Conservation (phyloP, 2,888 invertebrate species). For the Amblyjoppa proteus region DNA sequence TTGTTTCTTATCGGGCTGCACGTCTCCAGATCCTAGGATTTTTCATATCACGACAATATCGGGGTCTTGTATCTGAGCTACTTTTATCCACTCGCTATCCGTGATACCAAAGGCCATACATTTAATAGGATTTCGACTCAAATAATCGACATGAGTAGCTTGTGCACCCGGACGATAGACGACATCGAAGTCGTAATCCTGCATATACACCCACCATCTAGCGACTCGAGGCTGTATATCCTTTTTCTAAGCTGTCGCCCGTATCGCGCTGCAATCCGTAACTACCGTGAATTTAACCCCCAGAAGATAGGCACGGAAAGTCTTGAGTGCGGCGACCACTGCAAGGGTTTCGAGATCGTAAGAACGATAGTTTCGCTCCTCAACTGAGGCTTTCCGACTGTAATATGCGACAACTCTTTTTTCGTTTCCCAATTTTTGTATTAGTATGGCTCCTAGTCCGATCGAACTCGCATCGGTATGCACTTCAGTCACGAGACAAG, state of each 20-base stretch:
- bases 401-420: slow-evolving; percentile 52
- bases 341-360: slow-evolving; percentile 65
- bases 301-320: slow-evolving; percentile 61
- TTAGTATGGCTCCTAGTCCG: slow-evolving; percentile 77
- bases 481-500: slow-evolving; percentile 71
- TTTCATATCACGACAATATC: slow-evolving; percentile 62
- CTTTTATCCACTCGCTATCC: slow-evolving; percentile 69
- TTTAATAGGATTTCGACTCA: slow-evolving; percentile 70
- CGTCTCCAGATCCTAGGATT: slow-evolving; percentile 54
- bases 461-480: slow-evolving; percentile 80
- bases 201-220: slow-evolving; percentile 75
- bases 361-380: slow-evolving; percentile 58
- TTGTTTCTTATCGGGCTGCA: slow-evolving; percentile 51
- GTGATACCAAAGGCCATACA: slow-evolving; percentile 63
- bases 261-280: slow-evolving; percentile 70
- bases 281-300: slow-evolving; percentile 64
- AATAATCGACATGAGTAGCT: slow-evolving; percentile 70
- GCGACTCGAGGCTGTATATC: slow-evolving; percentile 75
- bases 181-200: slow-evolving; percentile 68
- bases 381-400: slow-evolving; percentile 56
- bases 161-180: slow-evolving; percentile 67
- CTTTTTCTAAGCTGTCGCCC: slow-evolving; percentile 74
- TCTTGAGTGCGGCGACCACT: slow-evolving; percentile 52
- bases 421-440: slow-evolving; percentile 72
- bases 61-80: slow-evolving; percentile 66